Evolutionary conservation across 2,797 vertebrate genomes (phyloP).

Genomic region (Gallinago stenura): DNA sequence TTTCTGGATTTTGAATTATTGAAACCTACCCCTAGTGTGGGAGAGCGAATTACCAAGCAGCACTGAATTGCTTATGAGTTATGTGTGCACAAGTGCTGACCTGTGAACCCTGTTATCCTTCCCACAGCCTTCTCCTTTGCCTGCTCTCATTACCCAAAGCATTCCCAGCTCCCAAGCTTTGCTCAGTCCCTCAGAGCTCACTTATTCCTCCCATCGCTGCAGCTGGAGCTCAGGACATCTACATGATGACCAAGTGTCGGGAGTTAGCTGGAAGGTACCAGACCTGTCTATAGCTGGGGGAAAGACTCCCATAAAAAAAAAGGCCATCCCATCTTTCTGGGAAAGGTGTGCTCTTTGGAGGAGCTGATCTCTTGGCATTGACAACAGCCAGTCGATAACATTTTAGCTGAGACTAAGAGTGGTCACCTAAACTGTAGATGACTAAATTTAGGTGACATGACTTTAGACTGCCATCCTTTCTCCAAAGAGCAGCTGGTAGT

Average conservation of each 20-base stretch:
- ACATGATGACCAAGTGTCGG: not conserved
- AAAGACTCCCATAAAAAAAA: not conserved
- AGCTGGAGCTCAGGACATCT: not conserved
- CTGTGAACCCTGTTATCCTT: not conserved
- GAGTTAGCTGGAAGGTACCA: not conserved
- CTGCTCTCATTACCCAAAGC: not conserved
- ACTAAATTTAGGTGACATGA: not conserved
- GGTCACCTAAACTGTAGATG: not conserved
- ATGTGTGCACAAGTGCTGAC: not conserved
- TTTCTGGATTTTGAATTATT: slow-evolving; percentile 4
- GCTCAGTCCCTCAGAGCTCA: not conserved
- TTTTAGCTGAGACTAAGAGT: not conserved
- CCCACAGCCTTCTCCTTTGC: not conserved
- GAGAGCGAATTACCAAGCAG: not conserved
- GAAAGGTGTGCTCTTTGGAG: not conserved
- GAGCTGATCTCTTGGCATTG: not conserved
- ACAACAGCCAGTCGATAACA: not conserved
- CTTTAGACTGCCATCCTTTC: not conserved
- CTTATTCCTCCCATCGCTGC: not conserved
- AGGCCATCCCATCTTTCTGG: not conserved
- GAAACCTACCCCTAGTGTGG: not conserved
- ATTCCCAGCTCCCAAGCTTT: not conserved
- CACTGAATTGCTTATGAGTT: not conserved
- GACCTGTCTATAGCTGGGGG: rapidly evolving
- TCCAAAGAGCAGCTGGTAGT: not conserved